Base-by-base conservation (phyloP, 2,888 invertebrate species). In the Parelbella ahira region DNA sequence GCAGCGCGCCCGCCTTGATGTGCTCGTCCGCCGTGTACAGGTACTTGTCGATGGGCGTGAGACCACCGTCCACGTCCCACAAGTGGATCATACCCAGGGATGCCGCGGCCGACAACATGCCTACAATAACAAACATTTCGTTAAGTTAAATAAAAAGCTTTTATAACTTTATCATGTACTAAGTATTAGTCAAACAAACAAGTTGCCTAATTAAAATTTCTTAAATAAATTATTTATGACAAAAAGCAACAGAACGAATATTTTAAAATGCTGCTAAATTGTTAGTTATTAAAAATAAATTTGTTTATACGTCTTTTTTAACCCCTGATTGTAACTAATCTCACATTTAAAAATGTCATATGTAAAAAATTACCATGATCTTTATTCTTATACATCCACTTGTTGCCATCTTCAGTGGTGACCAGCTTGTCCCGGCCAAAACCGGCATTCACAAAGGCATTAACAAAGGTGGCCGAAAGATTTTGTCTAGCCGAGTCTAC, bases 61-160 rank as follows among this genome's bases (percentile, higher is more conserved):
- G 88, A 27, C 99, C 99, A 19, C 98, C 97, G 74, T 99, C 99
- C 1, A 99, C 97, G 74, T 99, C 99, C 99, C 99, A 99, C 21
- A 99, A 83, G 53, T 98, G 91, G 44, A 99, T 93, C 60, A 99
- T 90, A 15, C 99, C 99, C 15, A 99, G 89, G 0, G 98, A 97
- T 0, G 99, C 99, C 0, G 98, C 97, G 0, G 99, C 98, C 63
- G 97, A 97, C 44, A 99, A 76, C 97, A 98, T 98, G 32, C 98
- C 88, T 88, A 15, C 15, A 3, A 3, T 15, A 15, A 3, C 4
- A 15, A 15, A 15, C 3, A 15, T 15, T 15, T 15, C n/a, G n/a
- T n/a, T 15, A 4, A 15, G 15, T 2, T 15, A 15, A 15, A 15
- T 15, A 15, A 15, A 15, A 15, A 15, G n/a, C n/a, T n/a, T n/a